phyloP scores from a whole-genome alignment of 2,797 vertebrate species.

The Labroides dimidiatus region DNA sequence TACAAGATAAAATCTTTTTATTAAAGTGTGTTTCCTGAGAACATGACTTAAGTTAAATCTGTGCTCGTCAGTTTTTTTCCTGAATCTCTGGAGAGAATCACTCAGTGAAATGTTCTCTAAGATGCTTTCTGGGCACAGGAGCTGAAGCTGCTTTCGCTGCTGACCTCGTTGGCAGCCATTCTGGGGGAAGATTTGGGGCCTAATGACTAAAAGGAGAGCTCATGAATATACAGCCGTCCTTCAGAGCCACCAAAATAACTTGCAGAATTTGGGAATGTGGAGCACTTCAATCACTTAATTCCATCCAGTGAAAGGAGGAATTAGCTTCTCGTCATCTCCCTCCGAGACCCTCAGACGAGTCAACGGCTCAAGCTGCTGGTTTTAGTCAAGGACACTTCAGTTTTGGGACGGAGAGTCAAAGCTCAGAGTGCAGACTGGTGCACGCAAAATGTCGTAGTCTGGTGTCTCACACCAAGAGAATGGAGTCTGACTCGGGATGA shows the following conservation, averaged over 20 bases:
- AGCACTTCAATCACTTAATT: conserved; percentile 58
- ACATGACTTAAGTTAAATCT: conserved; percentile 3
- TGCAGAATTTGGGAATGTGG: conserved; percentile 53
- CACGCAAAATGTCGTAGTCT: background rate
- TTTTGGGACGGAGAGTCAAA: background rate
- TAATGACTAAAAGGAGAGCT: conserved; percentile 60
- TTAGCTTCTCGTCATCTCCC: conserved; percentile 40
- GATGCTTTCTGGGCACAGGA: conserved; percentile 34
- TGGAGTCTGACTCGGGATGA: background rate
- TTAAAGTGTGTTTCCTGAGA: background rate
- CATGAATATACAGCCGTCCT: conserved; percentile 63
- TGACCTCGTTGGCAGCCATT: conserved; percentile 58
- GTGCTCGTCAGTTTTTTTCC: background rate
- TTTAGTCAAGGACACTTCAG: conserved; percentile 30
- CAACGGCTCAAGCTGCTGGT: conserved; percentile 8
- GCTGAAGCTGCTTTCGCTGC: conserved; percentile 28
- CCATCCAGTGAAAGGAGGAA: conserved; percentile 54
- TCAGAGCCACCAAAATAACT: conserved; percentile 64
- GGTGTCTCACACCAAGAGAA: background rate
- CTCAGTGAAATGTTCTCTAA: conserved; percentile 25
- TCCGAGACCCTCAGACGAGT: conserved; percentile 27
- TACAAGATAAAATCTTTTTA: background rate
- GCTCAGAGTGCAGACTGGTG: background rate
- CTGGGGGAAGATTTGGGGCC: conserved; percentile 50
- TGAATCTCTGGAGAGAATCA: conserved; percentile 30